Conservation (phyloP, 2,888 invertebrate species). For the Apodemia duryi region DNA sequence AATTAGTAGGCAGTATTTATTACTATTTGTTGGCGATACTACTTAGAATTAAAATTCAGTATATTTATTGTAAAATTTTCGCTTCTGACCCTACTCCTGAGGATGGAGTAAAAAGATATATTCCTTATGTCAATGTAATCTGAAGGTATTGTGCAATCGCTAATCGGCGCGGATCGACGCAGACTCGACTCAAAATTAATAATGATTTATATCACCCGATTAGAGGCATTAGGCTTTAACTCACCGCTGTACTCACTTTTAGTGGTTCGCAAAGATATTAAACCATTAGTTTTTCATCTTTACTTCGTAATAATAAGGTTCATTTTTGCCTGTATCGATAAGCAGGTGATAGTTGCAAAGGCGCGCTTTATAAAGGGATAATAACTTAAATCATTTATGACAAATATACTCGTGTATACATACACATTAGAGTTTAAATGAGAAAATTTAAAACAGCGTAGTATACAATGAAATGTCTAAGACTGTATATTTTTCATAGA, state of each 20-base stretch:
- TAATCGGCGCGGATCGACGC: constrained; percentile 71
- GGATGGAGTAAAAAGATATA: constrained; percentile 75
- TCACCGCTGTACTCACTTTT: constrained; percentile 45
- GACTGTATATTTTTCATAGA: neutral
- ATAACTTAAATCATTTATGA: constrained; percentile 30
- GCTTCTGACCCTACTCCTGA: constrained; percentile 59
- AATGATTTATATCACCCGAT: constrained; percentile 76
- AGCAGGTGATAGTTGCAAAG: constrained; percentile 24
- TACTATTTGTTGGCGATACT: too few relatives aligned
- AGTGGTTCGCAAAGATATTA: constrained; percentile 32
- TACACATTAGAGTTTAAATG: constrained; percentile 21
- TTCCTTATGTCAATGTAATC: constrained; percentile 67
- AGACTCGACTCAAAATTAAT: constrained; percentile 66
- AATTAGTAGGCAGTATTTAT: too few relatives aligned
- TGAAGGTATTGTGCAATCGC: constrained; percentile 73
- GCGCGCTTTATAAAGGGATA: constrained; percentile 25
- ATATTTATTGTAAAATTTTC: constrained; percentile 14
- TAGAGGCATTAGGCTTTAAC: constrained; percentile 61
- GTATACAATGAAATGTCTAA: constrained; percentile 19
- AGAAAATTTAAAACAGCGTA: constrained; percentile 24
- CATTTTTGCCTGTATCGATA: constrained; percentile 20
- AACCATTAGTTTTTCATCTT: constrained; percentile 19
- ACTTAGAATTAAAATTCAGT: too few relatives aligned
- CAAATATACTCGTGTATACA: constrained; percentile 28
- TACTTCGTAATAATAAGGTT: constrained; percentile 13